Conservation (phyloP, 2,797 vertebrate species). For the Pteropus rufus region DNA sequence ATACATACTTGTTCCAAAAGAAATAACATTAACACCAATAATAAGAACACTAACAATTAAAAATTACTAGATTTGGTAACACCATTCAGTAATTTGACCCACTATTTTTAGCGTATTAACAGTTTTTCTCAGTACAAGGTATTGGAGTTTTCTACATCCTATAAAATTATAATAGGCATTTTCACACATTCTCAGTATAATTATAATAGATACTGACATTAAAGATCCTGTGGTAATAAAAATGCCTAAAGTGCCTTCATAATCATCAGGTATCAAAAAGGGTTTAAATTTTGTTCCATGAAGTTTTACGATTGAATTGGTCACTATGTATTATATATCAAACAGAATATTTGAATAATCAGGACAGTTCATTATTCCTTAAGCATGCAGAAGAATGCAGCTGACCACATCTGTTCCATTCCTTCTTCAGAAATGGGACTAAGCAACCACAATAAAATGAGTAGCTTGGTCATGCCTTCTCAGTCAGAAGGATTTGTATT, state of each 20-base stretch:
- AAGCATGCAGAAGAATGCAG: not conserved
- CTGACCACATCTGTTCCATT: not conserved
- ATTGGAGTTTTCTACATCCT: not conserved
- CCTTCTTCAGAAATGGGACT: not conserved
- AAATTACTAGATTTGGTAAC: not conserved
- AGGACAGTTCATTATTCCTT: not conserved
- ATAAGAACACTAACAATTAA: conserved; percentile 10
- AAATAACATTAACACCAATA: not conserved
- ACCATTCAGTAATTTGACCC: not conserved
- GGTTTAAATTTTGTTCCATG: not conserved
- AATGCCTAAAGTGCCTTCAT: not conserved
- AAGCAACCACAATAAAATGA: not conserved
- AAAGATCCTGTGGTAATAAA: not conserved
- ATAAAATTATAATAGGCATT: not conserved
- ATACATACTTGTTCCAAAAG: not conserved
- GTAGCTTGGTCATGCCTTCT: not conserved
- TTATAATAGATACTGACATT: not conserved
- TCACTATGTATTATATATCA: not conserved
- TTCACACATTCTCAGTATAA: not conserved
- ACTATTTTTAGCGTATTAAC: not conserved
- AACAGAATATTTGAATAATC: not conserved
- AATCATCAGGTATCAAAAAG: not conserved
- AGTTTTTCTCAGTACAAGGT: conserved; percentile 24
- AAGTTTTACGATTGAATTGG: not conserved
- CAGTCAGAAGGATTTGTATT: not conserved